Percentiles rank a stretch among this genome's conserved stretches.
phyloP scores from a whole-genome alignment of 2,888 invertebrate genomes.

The Temnothorax unifasciatus region DNA sequence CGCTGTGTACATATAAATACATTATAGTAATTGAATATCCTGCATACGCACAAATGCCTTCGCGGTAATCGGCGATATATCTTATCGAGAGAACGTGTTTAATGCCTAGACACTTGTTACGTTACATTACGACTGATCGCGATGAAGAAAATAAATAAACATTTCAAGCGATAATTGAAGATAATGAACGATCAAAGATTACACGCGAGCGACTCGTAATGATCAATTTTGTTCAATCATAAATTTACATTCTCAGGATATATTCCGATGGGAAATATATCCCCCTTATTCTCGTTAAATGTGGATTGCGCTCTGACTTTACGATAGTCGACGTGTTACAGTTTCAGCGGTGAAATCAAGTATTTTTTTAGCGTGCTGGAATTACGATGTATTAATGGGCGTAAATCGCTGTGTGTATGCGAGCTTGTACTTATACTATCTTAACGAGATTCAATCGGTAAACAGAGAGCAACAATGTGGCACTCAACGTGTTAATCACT shows the following conservation, averaged over 20 bases:
- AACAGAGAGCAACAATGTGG: not conserved
- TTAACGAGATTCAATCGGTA: conserved; percentile 17
- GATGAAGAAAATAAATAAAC: not conserved
- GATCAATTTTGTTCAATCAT: conserved; percentile 5
- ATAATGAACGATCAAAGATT: not conserved
- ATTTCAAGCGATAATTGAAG: not conserved
- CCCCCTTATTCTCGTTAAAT: not conserved
- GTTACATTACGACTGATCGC: not conserved
- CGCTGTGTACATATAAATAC: not conserved
- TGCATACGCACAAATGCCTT: conserved; percentile 4
- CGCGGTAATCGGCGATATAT: not conserved
- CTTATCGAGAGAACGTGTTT: not conserved
- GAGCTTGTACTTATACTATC: not conserved
- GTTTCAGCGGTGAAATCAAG: not conserved
- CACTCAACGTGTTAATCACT: conserved; percentile 39
- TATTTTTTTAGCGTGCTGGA: not conserved
- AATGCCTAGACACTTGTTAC: not conserved
- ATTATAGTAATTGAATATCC: not conserved
- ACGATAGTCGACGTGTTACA: not conserved
- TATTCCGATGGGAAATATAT: not conserved
- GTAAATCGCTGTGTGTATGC: not conserved
- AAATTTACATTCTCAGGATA: not conserved
- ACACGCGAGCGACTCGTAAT: not conserved
- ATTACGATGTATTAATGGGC: conserved; percentile 1
- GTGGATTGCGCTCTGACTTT: not conserved